These are phyloP conservation scores for Etheostoma perlongum DNA, from an alignment of 2,797 vertebrate genomes.

Conservation along the genomic window DNA sequence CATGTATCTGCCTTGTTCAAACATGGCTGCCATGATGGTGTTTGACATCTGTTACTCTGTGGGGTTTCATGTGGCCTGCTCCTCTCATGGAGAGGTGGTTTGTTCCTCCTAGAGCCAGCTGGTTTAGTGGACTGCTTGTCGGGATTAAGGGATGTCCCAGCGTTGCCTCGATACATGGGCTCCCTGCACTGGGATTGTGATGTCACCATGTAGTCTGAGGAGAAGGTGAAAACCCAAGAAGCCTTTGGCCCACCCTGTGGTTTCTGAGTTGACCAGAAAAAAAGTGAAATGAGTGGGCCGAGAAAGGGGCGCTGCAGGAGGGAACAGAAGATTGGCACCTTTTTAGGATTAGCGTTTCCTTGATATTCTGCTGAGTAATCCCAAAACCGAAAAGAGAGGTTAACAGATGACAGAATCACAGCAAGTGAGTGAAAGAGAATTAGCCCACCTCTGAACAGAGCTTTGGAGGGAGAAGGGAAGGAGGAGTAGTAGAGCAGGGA, in stretches of 20 bases:
- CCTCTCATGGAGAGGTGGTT: conserved; percentile 29
- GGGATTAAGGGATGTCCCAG: conserved; percentile 8
- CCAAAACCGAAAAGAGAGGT: conserved; percentile 69
- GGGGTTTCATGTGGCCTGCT: conserved; percentile 55
- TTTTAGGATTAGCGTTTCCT: conserved; percentile 84
- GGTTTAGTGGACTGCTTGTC: conserved; percentile 15
- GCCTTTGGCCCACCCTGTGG: conserved; percentile 24
- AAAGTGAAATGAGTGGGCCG: conserved; percentile 46
- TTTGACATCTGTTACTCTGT: conserved; percentile 72
- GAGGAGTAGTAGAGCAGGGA: neutral
- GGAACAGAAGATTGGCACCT: conserved; percentile 74
- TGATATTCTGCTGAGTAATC: conserved; percentile 83
- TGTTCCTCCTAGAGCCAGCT: conserved; percentile 35
- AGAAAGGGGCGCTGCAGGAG: conserved; percentile 51
- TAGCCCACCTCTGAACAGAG: conserved; percentile 70
- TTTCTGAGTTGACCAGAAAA: conserved; percentile 27
- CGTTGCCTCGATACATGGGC: neutral
- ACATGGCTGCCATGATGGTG: conserved; percentile 54
- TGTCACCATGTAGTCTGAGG: conserved; percentile 22
- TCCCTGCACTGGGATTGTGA: conserved; percentile 8
- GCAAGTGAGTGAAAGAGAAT: conserved; percentile 69
- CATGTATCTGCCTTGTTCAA: conserved; percentile 45
- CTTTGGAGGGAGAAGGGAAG: conserved; percentile 51
- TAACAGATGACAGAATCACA: conserved; percentile 72
- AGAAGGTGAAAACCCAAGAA: conserved; percentile 40